phyloP scores from a whole-genome alignment of 2,888 invertebrate genomes.

The Campoplex nolae region DNA sequence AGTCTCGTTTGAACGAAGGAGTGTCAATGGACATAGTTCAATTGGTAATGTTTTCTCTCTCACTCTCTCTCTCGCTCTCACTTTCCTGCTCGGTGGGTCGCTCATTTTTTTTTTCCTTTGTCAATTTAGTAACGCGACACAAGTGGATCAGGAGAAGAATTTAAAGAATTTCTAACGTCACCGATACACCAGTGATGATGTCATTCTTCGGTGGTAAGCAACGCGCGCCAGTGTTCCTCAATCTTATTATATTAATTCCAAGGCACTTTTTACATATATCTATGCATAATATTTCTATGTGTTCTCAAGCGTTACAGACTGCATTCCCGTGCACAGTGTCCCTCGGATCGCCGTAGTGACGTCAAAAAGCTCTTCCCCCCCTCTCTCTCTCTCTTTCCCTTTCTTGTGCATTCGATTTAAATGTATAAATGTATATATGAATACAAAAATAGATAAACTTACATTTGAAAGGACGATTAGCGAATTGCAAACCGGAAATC shows the following conservation, averaged over 20 bases:
- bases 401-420: slow-evolving; percentile 34
- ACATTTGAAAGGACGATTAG: slow-evolving; percentile 25
- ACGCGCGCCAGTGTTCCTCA: slow-evolving; percentile 55
- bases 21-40: slow-evolving; percentile 44
- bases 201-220: slow-evolving; percentile 50
- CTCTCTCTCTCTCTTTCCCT: slow-evolving; percentile 8
- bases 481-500: slow-evolving; percentile 58
- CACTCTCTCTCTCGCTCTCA: slow-evolving; percentile 48
- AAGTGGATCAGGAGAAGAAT: slow-evolving; percentile 50
- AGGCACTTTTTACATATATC: slow-evolving; percentile 40
- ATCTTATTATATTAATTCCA: slow-evolving; percentile 67
- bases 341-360: slow-evolving; percentile 23
- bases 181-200: slow-evolving; percentile 58
- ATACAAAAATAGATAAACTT: slow-evolving; percentile 28
- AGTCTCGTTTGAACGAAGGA: slow-evolving; percentile 40
- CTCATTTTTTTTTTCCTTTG: slow-evolving; percentile 29
- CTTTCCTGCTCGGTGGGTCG: slow-evolving; percentile 32
- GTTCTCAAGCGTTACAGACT: slow-evolving; percentile 44
- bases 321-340: slow-evolving; percentile 31
- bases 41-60: slow-evolving; percentile 60
- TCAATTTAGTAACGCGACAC: slow-evolving; percentile 18
- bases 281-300: slow-evolving; percentile 31
- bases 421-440: slow-evolving; percentile 19
- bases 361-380: slow-evolving; percentile 9
- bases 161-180: slow-evolving; percentile 62